Percentiles rank a stretch among this genome's conserved stretches.
Conservation (phyloP, 1,140 invertebrate genomes). For the Paraescarpia echinospica region DNA sequence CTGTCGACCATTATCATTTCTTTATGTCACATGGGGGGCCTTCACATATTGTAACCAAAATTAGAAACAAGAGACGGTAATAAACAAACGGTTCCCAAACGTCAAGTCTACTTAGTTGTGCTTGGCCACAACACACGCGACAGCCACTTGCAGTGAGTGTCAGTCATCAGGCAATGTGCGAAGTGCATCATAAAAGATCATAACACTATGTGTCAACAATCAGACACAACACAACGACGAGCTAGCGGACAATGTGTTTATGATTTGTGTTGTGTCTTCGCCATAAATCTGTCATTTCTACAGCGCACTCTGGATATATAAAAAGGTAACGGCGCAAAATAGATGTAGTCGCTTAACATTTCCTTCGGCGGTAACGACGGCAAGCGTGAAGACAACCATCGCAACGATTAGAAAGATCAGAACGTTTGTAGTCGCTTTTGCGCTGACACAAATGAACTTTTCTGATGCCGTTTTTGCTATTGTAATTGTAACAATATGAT, state of each 20-base stretch:
- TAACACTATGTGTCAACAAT: neutral
- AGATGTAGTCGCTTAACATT: too few relatives aligned
- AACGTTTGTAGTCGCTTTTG: neutral
- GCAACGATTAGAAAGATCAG: neutral
- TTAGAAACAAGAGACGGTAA: neutral
- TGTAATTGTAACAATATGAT: neutral
- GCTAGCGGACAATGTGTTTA: neutral
- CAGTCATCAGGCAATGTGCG: neutral
- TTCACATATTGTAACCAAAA: neutral
- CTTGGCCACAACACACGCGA: neutral
- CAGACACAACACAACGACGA: neutral
- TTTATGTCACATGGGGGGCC: neutral
- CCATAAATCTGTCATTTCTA: neutral
- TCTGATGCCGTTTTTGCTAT: neutral
- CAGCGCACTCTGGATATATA: neutral
- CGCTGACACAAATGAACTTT: neutral
- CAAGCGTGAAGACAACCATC: neutral
- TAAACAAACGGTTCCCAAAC: neutral
- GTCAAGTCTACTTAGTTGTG: neutral
- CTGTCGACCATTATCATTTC: too few relatives aligned
- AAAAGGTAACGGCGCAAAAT: neutral
- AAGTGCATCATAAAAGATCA: neutral
- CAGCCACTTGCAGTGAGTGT: neutral
- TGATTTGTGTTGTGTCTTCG: neutral
- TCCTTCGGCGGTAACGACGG: neutral